These are phyloP conservation scores for Chiroxiphia lanceolata DNA, from an alignment of 2,797 vertebrate genomes.

Conservation along the genomic window DNA sequence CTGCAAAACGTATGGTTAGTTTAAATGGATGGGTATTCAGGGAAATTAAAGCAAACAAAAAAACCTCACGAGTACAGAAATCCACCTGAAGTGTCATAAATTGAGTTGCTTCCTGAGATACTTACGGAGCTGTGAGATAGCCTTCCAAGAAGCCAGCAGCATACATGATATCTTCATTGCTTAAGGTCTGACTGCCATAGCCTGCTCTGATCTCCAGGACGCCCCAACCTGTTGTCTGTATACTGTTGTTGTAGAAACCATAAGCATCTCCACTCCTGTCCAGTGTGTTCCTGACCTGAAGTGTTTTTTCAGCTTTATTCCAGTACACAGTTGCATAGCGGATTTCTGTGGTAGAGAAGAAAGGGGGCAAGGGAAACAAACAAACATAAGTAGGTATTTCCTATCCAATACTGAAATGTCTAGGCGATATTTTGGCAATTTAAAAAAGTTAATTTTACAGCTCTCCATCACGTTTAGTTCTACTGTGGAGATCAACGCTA, in stretches of 20 bases:
- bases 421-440: neutral
- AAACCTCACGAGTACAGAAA: neutral
- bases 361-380: neutral
- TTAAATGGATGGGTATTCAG: neutral
- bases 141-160: constrained; percentile 90
- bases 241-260: constrained; percentile 86
- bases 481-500: neutral
- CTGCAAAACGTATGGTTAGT: neutral
- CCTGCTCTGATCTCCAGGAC: constrained; percentile 88
- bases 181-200: constrained; percentile 78
- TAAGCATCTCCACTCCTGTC: constrained; percentile 85
- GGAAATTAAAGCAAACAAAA: neutral
- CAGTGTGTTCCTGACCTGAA: constrained; percentile 78
- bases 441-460: neutral
- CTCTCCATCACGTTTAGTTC: neutral
- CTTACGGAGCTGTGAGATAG: constrained; percentile 89
- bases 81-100: neutral
- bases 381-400: neutral
- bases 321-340: constrained; percentile 85
- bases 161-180: constrained; percentile 84
- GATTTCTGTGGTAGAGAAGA: constrained; percentile 48
- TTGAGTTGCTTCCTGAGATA: constrained; percentile 20
- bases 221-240: constrained; percentile 86
- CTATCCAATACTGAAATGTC: neutral
- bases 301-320: constrained; percentile 74